Percentiles rank a stretch among this genome's conserved stretches.
Evolutionary conservation across 2,797 vertebrate genomes (phyloP).

Genomic region (Babyrousa celebensis): DNA sequence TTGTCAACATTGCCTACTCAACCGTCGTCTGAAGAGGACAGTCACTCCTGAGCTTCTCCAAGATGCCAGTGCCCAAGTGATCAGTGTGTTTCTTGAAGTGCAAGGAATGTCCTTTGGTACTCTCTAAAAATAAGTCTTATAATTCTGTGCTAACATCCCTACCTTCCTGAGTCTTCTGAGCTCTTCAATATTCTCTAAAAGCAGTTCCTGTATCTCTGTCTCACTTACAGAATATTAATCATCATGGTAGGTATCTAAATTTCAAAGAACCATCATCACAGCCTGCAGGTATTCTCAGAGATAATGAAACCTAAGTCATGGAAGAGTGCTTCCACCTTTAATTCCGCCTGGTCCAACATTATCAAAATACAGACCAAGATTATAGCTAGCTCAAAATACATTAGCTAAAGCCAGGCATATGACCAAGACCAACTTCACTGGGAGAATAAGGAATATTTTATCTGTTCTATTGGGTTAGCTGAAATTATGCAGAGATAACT

Average conservation of each 20-base stretch:
- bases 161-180: neutral
- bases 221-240: neutral
- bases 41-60: neutral
- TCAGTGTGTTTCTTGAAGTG: neutral
- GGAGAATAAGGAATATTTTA: neutral
- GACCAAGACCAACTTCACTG: neutral
- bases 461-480: neutral
- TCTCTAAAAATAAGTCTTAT: neutral
- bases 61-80: neutral
- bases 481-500: neutral
- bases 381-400: neutral
- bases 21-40: neutral
- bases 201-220: neutral
- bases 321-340: neutral
- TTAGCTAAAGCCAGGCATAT: neutral
- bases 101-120: neutral
- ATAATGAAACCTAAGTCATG: neutral
- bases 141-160: neutral
- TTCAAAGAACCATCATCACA: neutral
- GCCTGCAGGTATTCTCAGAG: neutral
- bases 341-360: neutral
- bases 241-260: neutral
- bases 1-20: neutral
- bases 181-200: neutral
- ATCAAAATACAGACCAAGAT: neutral